Evolutionary conservation across 2,113 vertebrate species (phyloP).

Genomic region (Ranitomeya variabilis): DNA sequence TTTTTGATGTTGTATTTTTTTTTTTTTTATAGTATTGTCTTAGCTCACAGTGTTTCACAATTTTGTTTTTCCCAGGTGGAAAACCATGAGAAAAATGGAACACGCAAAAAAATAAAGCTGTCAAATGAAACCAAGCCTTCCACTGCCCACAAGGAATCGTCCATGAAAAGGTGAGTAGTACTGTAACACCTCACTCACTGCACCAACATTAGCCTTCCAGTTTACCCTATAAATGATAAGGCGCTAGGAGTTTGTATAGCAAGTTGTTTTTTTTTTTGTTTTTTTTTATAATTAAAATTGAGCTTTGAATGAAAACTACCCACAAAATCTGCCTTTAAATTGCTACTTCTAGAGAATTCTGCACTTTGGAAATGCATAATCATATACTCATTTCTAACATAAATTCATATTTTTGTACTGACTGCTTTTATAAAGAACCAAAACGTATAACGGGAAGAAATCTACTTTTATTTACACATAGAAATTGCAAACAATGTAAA

Average conservation of each 20-base stretch:
- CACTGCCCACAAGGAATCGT: conserved; percentile 63
- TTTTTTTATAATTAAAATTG: too few relatives aligned
- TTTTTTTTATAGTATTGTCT: background rate
- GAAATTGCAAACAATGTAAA: too few relatives aligned
- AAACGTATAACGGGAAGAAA: background rate
- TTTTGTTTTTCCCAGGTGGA: conserved; percentile 62
- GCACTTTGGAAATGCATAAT: too few relatives aligned
- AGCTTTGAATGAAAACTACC: too few relatives aligned
- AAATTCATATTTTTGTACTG: too few relatives aligned
- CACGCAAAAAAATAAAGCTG: conserved; percentile 75
- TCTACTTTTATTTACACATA: background rate
- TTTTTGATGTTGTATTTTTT: too few relatives aligned
- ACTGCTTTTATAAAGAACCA: too few relatives aligned
- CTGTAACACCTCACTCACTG: background rate
- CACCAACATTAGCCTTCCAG: too few relatives aligned
- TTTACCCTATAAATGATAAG: too few relatives aligned
- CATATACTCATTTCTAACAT: too few relatives aligned
- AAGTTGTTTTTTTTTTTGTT: too few relatives aligned
- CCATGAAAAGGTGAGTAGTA: conserved; percentile 75
- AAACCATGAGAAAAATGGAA: conserved; percentile 62
- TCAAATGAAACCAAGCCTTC: conserved; percentile 68
- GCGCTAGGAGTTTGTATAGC: too few relatives aligned
- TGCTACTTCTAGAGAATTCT: background rate
- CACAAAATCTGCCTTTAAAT: background rate
- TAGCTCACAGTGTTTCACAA: background rate